Conservation (phyloP, 2,113 vertebrate species). For the Saccopteryx bilineata region DNA sequence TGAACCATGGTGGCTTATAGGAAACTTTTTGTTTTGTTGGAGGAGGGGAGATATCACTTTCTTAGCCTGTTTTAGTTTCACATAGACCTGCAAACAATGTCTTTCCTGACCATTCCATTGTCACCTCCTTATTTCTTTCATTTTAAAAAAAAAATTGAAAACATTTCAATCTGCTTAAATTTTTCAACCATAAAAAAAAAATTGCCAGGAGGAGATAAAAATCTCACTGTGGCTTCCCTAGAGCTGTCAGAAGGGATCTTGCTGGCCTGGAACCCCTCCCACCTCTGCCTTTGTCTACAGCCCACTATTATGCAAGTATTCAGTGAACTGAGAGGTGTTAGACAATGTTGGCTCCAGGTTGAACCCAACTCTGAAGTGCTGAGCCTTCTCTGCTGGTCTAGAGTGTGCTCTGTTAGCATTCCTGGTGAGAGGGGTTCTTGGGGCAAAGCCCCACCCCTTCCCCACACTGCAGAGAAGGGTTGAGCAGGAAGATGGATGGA, state of each 20-base stretch:
- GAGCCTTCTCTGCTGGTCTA: background rate
- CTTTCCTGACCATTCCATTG: background rate
- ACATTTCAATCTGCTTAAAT: background rate
- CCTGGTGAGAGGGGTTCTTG: background rate
- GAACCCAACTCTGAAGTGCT: constrained; percentile 58
- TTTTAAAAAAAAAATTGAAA: constrained; percentile 24
- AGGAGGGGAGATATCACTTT: fast-evolving
- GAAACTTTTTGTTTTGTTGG: constrained; percentile 49
- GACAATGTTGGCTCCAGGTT: constrained; percentile 70
- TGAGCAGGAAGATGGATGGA: fast-evolving
- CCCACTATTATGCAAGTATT: background rate
- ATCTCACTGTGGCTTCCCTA: constrained; percentile 81
- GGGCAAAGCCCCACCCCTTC: background rate
- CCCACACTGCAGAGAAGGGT: background rate
- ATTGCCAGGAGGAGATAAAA: constrained; percentile 46
- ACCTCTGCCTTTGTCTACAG: constrained; percentile 20
- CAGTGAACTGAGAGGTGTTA: constrained; percentile 66
- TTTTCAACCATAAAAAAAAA: constrained; percentile 9
- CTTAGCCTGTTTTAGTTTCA: background rate
- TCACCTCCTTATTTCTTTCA: background rate
- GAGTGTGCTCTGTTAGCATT: background rate
- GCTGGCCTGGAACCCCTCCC: background rate
- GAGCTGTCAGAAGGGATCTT: constrained; percentile 42
- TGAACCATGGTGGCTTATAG: background rate
- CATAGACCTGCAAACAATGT: background rate